These are phyloP conservation scores for Irena cyanogastra DNA, from an alignment of 2,113 vertebrate genomes.

Conservation along the genomic window DNA sequence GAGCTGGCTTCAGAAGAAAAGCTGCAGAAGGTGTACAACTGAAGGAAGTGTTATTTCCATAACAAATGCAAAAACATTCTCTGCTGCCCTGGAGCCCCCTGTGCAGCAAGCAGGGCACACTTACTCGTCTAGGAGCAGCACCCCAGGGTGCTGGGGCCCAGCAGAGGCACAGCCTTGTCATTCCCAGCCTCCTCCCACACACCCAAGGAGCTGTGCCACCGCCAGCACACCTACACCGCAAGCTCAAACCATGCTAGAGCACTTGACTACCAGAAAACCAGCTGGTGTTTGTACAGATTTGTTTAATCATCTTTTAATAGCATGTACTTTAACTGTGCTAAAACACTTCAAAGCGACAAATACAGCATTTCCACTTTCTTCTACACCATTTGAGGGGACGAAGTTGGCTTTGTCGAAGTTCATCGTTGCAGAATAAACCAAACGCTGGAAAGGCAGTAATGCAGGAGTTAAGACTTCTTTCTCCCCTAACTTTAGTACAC, in stretches of 20 bases:
- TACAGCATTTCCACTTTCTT: neutral
- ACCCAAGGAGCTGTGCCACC: neutral
- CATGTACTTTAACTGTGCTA: neutral
- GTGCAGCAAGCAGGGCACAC: neutral
- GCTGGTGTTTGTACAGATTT: constrained; percentile 30
- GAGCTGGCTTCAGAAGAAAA: neutral
- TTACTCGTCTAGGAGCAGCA: neutral
- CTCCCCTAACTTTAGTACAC: neutral
- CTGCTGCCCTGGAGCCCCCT: neutral
- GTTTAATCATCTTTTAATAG: constrained; percentile 57
- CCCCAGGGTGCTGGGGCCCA: neutral
- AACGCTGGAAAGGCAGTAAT: neutral
- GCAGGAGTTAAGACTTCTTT: neutral
- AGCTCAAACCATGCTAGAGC: neutral
- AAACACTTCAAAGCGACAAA: neutral
- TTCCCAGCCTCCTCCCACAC: neutral
- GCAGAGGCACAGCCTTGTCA: neutral
- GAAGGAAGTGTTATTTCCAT: neutral
- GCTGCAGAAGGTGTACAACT: neutral
- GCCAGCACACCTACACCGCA: neutral
- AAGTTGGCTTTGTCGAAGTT: neutral
- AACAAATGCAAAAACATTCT: neutral
- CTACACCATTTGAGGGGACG: neutral
- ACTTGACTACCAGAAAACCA: constrained; percentile 3
- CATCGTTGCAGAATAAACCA: neutral